These are phyloP conservation scores for Macrostomum lignano DNA, from an alignment of 1,140 invertebrate species.

Conservation along the genomic window DNA sequence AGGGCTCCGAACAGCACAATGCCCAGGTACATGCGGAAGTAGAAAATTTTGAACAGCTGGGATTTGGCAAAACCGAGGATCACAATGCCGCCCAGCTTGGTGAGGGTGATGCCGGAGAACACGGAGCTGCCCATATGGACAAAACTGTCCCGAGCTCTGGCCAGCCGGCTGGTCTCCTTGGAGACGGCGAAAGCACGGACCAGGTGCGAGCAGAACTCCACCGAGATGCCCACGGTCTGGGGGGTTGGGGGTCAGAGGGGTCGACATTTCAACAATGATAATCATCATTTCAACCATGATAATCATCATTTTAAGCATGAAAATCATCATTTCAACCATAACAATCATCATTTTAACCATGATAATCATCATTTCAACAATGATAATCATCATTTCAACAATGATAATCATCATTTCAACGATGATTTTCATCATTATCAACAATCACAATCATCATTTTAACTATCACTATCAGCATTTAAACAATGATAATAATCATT, in stretches of 20 bases:
- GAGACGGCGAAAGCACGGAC: constrained; percentile 47
- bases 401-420: too few relatives aligned
- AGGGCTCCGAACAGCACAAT: constrained; percentile 60
- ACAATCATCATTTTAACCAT: too few relatives aligned
- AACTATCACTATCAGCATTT: too few relatives aligned
- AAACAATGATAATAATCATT: too few relatives aligned
- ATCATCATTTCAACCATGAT: too few relatives aligned
- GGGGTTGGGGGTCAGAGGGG: background rate
- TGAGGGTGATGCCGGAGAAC: constrained; percentile 67
- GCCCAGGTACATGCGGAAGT: constrained; percentile 73
- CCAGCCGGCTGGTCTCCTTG: constrained; percentile 31
- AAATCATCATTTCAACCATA: too few relatives aligned
- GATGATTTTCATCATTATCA: too few relatives aligned
- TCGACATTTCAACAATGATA: too few relatives aligned
- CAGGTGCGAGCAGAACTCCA: constrained; percentile 75
- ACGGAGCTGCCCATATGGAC: constrained; percentile 56
- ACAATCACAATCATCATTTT: too few relatives aligned
- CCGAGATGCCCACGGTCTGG: constrained; percentile 57
- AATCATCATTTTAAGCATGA: too few relatives aligned
- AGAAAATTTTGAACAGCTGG: constrained; percentile 71
- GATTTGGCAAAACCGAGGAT: constrained; percentile 66
- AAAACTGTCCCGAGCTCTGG: constrained; percentile 41
- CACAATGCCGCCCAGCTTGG: constrained; percentile 63
- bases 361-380: too few relatives aligned
- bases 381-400: too few relatives aligned